These are phyloP conservation scores for Ptychoptera contaminata DNA, from an alignment of 2,888 invertebrate species.

Conservation along the genomic window DNA sequence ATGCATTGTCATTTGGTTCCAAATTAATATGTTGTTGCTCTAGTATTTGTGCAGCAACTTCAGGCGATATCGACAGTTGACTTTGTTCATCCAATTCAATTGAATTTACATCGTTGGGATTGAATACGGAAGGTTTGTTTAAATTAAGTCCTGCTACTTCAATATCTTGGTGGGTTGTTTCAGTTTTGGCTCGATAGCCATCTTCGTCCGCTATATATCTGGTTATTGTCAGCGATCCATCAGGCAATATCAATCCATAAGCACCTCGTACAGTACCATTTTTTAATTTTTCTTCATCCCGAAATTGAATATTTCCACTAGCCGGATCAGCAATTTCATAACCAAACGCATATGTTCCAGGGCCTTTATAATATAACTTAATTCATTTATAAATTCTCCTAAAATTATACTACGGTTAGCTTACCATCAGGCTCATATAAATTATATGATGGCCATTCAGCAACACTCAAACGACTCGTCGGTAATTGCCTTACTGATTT, in stretches of 20 bases:
- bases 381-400: background rate
- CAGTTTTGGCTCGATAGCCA: constrained; percentile 40
- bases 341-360: constrained; percentile 55
- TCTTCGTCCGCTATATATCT: constrained; percentile 46
- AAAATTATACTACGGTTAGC: constrained; percentile 6
- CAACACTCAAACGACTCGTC: constrained; percentile 16
- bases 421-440: constrained; percentile 23
- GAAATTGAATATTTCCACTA: constrained; percentile 51
- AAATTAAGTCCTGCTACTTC: constrained; percentile 1
- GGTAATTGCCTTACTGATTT: constrained; percentile 2
- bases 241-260: constrained; percentile 51
- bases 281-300: constrained; percentile 48
- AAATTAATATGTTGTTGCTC: constrained; percentile 20
- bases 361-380: constrained; percentile 24
- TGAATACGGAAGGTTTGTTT: background rate
- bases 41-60: constrained; percentile 16
- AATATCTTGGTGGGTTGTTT: background rate
- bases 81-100: background rate
- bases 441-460: constrained; percentile 29
- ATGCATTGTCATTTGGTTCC: constrained; percentile 15
- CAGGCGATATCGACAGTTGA: constrained; percentile 13
- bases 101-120: no score
- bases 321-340: constrained; percentile 49
- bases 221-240: constrained; percentile 42
- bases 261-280: constrained; percentile 59